These are phyloP conservation scores for Thalassophryne amazonica DNA, from an alignment of 2,797 vertebrate species.

Conservation along the genomic window DNA sequence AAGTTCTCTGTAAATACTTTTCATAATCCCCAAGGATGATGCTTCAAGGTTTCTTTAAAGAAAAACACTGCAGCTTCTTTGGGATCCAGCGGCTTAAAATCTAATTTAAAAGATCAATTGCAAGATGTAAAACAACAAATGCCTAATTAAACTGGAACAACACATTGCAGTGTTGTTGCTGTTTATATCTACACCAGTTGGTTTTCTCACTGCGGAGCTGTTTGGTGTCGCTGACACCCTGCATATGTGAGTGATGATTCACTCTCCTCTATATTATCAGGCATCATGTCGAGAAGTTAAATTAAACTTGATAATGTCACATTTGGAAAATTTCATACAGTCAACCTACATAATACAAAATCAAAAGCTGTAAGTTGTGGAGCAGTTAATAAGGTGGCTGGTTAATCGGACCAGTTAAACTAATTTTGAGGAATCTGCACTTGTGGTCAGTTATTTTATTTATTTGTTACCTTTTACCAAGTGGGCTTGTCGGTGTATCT, in stretches of 20 bases:
- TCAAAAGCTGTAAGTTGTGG: too few species aligned
- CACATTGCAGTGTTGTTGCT: neutral
- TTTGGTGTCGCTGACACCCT: neutral
- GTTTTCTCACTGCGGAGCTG: neutral
- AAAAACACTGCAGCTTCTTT: conserved; percentile 21
- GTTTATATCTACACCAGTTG: conserved; percentile 4
- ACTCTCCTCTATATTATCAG: neutral
- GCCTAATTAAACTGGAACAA: neutral
- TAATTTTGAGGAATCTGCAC: too few species aligned
- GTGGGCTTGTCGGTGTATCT: too few species aligned
- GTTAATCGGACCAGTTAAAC: too few species aligned
- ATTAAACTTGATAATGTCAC: too few species aligned
- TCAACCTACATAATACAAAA: too few species aligned
- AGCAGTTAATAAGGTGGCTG: too few species aligned
- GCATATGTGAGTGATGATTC: neutral
- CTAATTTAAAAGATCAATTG: conserved; percentile 16
- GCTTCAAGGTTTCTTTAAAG: conserved; percentile 37
- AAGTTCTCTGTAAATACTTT: conserved; percentile 63
- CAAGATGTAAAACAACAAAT: neutral
- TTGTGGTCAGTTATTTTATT: too few species aligned
- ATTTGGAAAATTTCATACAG: too few species aligned
- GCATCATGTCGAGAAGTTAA: neutral
- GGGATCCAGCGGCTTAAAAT: neutral
- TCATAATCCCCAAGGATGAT: conserved; percentile 25
- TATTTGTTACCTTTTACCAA: too few species aligned